Evolutionary conservation across 2,888 invertebrate genomes (phyloP), one percentile per base, ranked within the genome.

Genomic region (Flexamia atlantica): DNA sequence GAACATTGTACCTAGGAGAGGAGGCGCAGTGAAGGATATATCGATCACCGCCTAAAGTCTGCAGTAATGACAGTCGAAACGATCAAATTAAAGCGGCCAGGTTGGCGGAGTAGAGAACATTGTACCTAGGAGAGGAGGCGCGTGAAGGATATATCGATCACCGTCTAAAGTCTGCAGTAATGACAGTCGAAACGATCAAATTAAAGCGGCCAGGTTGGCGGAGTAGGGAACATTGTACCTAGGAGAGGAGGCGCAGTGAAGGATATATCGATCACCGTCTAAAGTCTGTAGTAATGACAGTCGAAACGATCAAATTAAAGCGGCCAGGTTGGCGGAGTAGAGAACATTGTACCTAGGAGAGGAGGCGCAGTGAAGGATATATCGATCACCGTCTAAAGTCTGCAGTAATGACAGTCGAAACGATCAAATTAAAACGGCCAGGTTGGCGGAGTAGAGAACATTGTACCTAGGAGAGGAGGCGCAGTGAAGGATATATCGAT

Each of bases 341-440:
- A n/a, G 53, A 53, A 17, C 53, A 53, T 53, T n/a, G 53, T n/a
- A 53, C 40, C 40, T 40, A 12, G 40, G 53, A 53, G 7, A 53
- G 53, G 17, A 53, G 53, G 10, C 17, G 53, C n/a, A 17, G 53
- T 12, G 53, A 4, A 25, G 60, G 25, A 20, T 60, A 60, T 60
- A 60, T 60, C 60, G 60, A 60, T 25, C 60, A 60, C 60, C 60
- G 60, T 60, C 60, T 25, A 25, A 60, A 60, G 60, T 60, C 60
- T 60, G 60, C 25, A 60, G 60, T 60, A 60, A 60, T 60, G 60
- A 60, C 60, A 60, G 60, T 60, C 23, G 60, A 23, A 60, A 60
- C 60, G 60, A 60, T 60, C 60, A 60, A 60, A 60, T 60, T 60
- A 60, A 60, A 60, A 25, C 60, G 60, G 25, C 60, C 25, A 20